Evolutionary conservation across 64 coral and sea anemone genomes (phyloP).

Genomic region (Montipora sp.): DNA sequence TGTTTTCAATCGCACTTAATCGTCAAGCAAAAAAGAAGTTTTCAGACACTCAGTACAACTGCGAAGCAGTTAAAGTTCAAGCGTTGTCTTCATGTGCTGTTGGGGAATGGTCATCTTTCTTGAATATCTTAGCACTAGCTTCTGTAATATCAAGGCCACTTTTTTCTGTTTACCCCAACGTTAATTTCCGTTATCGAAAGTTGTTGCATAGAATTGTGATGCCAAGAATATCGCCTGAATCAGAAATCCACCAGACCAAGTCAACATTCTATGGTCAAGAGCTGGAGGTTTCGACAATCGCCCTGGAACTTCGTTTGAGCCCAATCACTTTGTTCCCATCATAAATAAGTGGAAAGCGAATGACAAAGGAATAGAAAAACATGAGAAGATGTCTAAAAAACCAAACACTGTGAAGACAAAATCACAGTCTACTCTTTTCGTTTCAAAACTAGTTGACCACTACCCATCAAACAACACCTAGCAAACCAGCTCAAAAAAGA

Average conservation of each 20-base stretch:
- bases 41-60: not conserved
- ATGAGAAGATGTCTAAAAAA: not conserved
- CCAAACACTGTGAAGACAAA: not conserved
- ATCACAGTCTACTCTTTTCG: not conserved
- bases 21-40: not conserved
- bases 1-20: not conserved
- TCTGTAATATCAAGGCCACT: not conserved
- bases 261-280: slow-evolving; percentile 21
- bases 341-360: not conserved
- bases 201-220: slow-evolving; percentile 12
- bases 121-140: not conserved
- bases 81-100: not conserved
- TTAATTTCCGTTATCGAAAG: not conserved
- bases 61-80: not conserved
- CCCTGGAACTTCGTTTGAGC: not conserved
- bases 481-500: not conserved
- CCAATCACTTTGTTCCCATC: not conserved
- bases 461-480: not conserved
- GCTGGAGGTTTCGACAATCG: not conserved
- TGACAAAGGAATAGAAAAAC: not conserved
- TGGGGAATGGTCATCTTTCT: not conserved
- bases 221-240: not conserved
- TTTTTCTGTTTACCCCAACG: not conserved
- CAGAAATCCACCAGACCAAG: not conserved
- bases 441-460: not conserved